These are phyloP conservation scores for Lysiphlebus fabarum DNA, from an alignment of 1,140 invertebrate genomes.

Conservation along the genomic window DNA sequence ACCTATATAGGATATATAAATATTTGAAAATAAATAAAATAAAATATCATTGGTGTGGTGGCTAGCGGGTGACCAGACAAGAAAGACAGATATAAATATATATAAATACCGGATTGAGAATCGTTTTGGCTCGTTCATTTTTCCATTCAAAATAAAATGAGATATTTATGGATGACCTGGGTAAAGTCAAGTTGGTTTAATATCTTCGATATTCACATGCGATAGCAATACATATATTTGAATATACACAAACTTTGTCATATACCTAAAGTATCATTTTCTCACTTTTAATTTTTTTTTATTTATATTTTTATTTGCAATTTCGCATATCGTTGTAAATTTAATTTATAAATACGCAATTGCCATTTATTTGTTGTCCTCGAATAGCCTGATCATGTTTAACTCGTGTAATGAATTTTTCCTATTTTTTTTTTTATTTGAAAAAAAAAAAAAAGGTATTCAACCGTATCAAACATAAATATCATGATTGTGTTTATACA, in stretches of 20 bases:
- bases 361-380: constrained; percentile 12
- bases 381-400: constrained; percentile 7
- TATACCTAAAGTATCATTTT: too few relatives aligned
- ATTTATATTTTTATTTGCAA: too few relatives aligned
- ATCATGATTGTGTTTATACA: not conserved
- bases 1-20: not conserved
- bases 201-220: not conserved
- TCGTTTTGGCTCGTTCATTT: constrained; percentile 49
- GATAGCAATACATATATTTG: constrained; percentile 12
- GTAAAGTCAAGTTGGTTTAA: not conserved
- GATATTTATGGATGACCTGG: constrained; percentile 49
- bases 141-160: constrained; percentile 56
- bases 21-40: constrained; percentile 2
- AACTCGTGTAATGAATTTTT: not conserved
- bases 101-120: constrained; percentile 5
- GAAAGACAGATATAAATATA: not conserved
- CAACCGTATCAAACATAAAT: not conserved
- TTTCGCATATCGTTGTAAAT: too few relatives aligned
- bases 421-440: constrained; percentile 5
- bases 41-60: not conserved
- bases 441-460: not conserved
- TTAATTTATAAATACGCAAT: not conserved
- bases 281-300: too few relatives aligned
- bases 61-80: constrained; percentile 6
- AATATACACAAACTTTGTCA: too few relatives aligned